Conservation (phyloP, 2,797 vertebrate genomes). For the Staurois parvus region DNA sequence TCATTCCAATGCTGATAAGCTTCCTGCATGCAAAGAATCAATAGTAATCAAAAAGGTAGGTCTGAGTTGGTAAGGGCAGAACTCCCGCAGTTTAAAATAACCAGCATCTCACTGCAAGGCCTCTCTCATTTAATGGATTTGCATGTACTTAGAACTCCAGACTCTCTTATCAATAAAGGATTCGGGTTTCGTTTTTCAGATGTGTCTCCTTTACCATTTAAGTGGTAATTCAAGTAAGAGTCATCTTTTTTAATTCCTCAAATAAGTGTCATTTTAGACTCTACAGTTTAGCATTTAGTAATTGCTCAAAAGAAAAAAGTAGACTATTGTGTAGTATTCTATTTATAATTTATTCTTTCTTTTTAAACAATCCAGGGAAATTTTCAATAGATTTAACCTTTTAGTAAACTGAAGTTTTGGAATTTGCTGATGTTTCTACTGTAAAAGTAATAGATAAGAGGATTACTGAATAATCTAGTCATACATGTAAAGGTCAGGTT, state of each 20-base stretch:
- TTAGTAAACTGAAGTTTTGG: neutral
- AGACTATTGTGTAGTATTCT: constrained; percentile 56
- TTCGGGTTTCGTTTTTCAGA: constrained; percentile 63
- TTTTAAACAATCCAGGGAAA: constrained; percentile 40
- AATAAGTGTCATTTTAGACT: constrained; percentile 63
- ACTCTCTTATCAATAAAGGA: constrained; percentile 64
- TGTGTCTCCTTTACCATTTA: constrained; percentile 62
- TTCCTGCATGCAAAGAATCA: constrained; percentile 49
- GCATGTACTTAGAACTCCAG: constrained; percentile 63
- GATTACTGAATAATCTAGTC: no score
- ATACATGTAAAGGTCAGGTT: no score
- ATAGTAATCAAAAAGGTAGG: constrained; percentile 56
- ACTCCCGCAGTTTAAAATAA: constrained; percentile 60
- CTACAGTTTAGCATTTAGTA: constrained; percentile 59
- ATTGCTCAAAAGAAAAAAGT: constrained; percentile 56
- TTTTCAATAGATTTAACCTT: constrained; percentile 15
- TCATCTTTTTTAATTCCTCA: constrained; percentile 63
- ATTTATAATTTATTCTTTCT: constrained; percentile 50
- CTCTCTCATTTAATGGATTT: constrained; percentile 63
- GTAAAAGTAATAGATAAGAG: no score
- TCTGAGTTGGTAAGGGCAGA: constrained; percentile 51
- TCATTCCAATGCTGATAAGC: constrained; percentile 46
- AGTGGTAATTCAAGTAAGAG: constrained; percentile 62
- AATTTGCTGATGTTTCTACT: no score
- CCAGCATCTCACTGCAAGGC: constrained; percentile 52